A percentile compares a stretch with the other conserved stretches of the same genome.
These are phyloP conservation scores for Paguma larvata DNA, from an alignment of 2,797 vertebrate genomes.

Conservation along the genomic window DNA sequence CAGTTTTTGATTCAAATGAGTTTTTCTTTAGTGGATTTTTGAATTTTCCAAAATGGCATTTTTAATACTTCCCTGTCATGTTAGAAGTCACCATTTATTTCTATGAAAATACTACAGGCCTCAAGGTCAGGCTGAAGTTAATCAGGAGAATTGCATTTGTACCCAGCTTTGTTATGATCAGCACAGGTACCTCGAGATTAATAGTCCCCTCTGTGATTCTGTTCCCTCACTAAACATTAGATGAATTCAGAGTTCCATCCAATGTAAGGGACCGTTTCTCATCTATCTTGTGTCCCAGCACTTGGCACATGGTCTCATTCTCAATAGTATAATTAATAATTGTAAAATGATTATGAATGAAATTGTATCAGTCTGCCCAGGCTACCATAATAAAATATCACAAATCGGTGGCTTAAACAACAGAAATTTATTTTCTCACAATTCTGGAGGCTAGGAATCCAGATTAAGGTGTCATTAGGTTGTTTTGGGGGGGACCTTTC, in stretches of 20 bases:
- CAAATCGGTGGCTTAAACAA: neutral
- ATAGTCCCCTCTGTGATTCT: neutral
- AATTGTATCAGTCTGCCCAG: neutral
- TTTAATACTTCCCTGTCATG: neutral
- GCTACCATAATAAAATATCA: neutral
- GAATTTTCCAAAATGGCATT: constrained; percentile 12
- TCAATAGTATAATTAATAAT: neutral
- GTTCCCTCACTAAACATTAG: neutral
- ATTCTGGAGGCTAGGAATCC: neutral
- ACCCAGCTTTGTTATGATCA: neutral
- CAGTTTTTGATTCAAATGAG: neutral
- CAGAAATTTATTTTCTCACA: constrained; percentile 1
- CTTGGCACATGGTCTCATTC: neutral
- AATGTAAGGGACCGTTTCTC: neutral
- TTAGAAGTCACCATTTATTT: neutral
- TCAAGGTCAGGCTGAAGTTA: neutral
- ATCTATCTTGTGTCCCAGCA: neutral
- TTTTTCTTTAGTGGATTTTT: neutral
- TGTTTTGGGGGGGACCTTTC: neutral
- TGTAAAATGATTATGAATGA: neutral
- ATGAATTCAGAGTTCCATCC: neutral
- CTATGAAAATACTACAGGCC: neutral
- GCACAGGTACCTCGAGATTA: neutral
- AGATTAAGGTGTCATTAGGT: neutral
- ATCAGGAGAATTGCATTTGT: neutral